Conservation (phyloP, 2,113 vertebrate genomes). For the rat (Rattus norvegicus) region DNA sequence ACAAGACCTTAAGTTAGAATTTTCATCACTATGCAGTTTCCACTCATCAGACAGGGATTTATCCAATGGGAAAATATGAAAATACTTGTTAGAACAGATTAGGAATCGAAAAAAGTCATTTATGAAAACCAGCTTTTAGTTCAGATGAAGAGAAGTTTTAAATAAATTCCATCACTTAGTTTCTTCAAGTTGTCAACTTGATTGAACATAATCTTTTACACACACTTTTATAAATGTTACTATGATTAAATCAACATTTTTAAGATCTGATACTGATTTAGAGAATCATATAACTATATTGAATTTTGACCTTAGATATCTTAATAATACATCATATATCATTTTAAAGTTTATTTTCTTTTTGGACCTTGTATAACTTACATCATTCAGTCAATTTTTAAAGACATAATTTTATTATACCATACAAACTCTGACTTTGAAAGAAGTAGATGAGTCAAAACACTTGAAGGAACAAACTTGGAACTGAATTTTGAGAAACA, state of each 20-base stretch:
- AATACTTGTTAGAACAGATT: background rate
- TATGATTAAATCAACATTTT: background rate
- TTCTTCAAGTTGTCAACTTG: background rate
- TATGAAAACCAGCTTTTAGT: background rate
- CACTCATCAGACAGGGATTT: background rate
- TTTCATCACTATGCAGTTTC: background rate
- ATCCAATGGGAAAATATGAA: background rate
- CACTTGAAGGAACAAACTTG: background rate
- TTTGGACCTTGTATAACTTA: background rate
- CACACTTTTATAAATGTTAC: background rate
- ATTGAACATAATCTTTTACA: background rate
- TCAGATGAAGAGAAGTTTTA: background rate
- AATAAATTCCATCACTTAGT: background rate
- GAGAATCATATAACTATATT: background rate
- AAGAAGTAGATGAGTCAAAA: background rate
- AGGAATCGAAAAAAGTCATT: background rate
- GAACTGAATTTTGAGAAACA: conserved; percentile 51
- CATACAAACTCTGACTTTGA: background rate
- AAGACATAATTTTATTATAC: background rate
- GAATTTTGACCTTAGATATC: background rate
- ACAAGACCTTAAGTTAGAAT: background rate
- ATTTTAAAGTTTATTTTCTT: background rate
- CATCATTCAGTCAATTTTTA: background rate
- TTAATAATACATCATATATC: background rate
- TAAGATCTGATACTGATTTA: background rate